Percentiles rank a stretch among this genome's conserved stretches.
These are phyloP conservation scores for Ophthalmolycus amberensis DNA, from an alignment of 2,113 vertebrate genomes.

Conservation along the genomic window DNA sequence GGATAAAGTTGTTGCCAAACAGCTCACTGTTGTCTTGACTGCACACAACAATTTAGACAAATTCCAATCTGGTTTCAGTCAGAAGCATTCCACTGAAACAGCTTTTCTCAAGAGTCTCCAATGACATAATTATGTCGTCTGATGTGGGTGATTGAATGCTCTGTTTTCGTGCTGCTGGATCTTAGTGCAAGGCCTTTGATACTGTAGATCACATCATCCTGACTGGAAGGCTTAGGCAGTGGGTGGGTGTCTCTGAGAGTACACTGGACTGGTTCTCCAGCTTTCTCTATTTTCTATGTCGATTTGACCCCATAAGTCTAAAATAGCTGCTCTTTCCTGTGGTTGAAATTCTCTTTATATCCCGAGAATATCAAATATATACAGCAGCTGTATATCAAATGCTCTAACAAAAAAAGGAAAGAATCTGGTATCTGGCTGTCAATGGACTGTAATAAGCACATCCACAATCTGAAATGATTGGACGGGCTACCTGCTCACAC, in stretches of 20 bases:
- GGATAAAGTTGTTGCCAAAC: slow-evolving; percentile 1
- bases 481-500: background rate
- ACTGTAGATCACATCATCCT: background rate
- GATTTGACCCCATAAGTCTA: background rate
- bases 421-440: background rate
- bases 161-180: background rate
- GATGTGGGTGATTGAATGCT: slow-evolving; percentile 6
- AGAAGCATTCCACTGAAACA: slow-evolving; percentile 6
- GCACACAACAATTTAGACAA: background rate
- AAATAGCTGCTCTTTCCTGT: background rate
- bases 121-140: slow-evolving; percentile 11
- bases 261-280: background rate
- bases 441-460: background rate
- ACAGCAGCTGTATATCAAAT: too few species aligned
- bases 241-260: background rate
- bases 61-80: background rate
- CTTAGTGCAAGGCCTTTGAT: background rate
- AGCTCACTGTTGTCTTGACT: background rate
- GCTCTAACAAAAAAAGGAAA: too few species aligned
- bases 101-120: background rate
- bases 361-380: too few species aligned
- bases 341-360: too few species aligned
- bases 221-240: background rate
- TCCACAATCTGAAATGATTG: background rate
- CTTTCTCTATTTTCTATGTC: background rate